Evolutionary conservation across 2,113 vertebrate species (phyloP).

Genomic region (Chroicocephalus ridibundus): DNA sequence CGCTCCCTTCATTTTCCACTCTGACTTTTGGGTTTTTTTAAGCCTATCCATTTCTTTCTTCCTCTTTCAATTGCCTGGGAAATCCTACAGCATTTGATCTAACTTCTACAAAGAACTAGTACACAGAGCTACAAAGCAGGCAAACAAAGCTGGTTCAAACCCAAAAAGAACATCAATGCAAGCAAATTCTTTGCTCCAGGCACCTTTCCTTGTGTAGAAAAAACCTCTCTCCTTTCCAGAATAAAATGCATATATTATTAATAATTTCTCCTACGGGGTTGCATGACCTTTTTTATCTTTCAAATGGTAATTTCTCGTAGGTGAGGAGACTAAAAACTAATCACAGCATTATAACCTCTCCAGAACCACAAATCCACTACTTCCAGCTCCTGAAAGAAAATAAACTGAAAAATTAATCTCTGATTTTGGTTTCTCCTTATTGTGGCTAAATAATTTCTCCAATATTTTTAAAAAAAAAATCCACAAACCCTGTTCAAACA

Average conservation of each 20-base stretch:
- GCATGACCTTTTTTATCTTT: not conserved
- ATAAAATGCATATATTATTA: not conserved
- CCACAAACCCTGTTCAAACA: not conserved
- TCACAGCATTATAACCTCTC: not conserved
- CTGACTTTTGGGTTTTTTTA: not conserved
- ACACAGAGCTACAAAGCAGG: not conserved
- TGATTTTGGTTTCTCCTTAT: not conserved
- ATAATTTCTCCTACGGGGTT: not conserved
- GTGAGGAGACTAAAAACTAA: not conserved
- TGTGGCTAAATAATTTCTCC: not conserved
- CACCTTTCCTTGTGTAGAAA: not conserved
- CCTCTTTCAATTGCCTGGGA: not conserved
- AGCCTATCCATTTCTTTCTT: not conserved
- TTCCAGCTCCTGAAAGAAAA: not conserved
- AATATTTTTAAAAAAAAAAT: not conserved
- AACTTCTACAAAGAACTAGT: not conserved
- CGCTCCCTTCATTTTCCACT: not conserved
- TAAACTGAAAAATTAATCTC: not conserved
- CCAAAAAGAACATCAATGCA: not conserved
- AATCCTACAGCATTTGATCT: not conserved
- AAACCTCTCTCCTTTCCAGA: not conserved
- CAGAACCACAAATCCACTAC: not conserved
- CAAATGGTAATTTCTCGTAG: not conserved
- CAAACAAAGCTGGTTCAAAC: not conserved
- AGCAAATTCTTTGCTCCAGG: not conserved